Evolutionary conservation across 2,797 vertebrate species (phyloP), one percentile per base, ranked within the genome.

Genomic region (Poliocrania exsul): DNA sequence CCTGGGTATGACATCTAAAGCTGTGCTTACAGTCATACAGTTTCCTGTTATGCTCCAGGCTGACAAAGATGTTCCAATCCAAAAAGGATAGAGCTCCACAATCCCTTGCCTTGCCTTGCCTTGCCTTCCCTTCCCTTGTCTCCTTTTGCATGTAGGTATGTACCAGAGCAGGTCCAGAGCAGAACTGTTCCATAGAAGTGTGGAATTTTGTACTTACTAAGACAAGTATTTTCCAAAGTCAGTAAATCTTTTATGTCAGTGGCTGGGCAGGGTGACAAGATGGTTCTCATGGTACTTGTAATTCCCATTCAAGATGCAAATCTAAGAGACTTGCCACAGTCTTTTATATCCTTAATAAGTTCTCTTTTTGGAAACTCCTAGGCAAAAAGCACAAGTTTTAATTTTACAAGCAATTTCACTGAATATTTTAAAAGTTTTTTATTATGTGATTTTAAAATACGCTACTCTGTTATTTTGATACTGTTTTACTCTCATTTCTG

Each of bases 61-160:
- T 86, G 42, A 29, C 24, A 83, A 29, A 60, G 9, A 20, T 77
- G 10, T 42, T 77, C 18, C 47, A 40, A 3, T 12, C 7, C 25
- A 44, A 44, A 87, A 70, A 74, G 9, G 5, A 21, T 29, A 20
- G 29, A 60, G 15, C 3, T 66, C 10, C 1, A 0, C 7, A 6
- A 18, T n/a, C 0, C n/a, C 26, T 49, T 28, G 0, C 47, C 26
- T 26, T 20, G 13, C 47, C 25, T 17, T 26, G 13, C 47, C 14
- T 49, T 24, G 24, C 47, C 46, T 24, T 49, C 47, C 47, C 24
- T 11, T 49, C 21, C 24, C 47, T 6, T 38, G 5, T 13, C 14
- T 38, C 13, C 14, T 38, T 38, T 38, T 38, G 8, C 23, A 4
- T 35, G 33, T 15, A 31, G 19, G 5, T 40, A 3, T 19, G 8